Conservation (phyloP, 2,888 invertebrate species). For the Disparrhopalites patrizii region DNA sequence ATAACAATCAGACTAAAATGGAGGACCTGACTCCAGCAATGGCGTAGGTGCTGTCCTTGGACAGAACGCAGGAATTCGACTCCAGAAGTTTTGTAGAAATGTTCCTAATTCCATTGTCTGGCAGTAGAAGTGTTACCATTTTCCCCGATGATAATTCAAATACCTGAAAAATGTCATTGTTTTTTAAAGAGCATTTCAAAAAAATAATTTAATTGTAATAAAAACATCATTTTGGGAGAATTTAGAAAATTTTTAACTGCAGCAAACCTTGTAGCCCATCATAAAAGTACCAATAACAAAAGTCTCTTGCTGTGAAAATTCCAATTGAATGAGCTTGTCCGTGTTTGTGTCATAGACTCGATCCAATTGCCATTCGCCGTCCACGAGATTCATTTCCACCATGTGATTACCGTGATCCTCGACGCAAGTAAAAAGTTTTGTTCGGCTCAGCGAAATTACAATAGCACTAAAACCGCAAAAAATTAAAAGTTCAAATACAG, state of each 20-base stretch:
- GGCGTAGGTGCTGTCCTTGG: constrained; percentile 83
- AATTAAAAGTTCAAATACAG: no score
- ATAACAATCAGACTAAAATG: no score
- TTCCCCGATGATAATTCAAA: constrained; percentile 52
- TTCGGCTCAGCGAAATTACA: constrained; percentile 33
- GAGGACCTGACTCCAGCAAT: constrained; percentile 91
- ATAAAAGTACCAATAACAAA: constrained; percentile 46
- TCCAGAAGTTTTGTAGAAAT: constrained; percentile 87
- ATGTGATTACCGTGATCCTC: constrained; percentile 62
- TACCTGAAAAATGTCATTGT: no score
- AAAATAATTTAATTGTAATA: neutral
- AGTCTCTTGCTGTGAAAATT: constrained; percentile 44
- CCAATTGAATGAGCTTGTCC: constrained; percentile 44
- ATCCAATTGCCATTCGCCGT: constrained; percentile 59
- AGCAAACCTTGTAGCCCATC: constrained; percentile 46
- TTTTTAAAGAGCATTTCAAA: neutral
- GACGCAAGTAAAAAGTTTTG: constrained; percentile 34
- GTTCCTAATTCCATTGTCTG: constrained; percentile 76
- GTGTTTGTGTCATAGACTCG: constrained; percentile 44
- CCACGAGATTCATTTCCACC: constrained; percentile 76
- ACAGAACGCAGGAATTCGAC: constrained; percentile 87
- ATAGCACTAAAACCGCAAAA: constrained; percentile 25
- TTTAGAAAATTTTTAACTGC: neutral
- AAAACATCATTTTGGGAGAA: neutral
- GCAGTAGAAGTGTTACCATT: constrained; percentile 42